Evolutionary conservation across 2,888 invertebrate genomes (phyloP), one percentile per base, ranked within the genome.

Genomic region (Micropterix aruncella): DNA sequence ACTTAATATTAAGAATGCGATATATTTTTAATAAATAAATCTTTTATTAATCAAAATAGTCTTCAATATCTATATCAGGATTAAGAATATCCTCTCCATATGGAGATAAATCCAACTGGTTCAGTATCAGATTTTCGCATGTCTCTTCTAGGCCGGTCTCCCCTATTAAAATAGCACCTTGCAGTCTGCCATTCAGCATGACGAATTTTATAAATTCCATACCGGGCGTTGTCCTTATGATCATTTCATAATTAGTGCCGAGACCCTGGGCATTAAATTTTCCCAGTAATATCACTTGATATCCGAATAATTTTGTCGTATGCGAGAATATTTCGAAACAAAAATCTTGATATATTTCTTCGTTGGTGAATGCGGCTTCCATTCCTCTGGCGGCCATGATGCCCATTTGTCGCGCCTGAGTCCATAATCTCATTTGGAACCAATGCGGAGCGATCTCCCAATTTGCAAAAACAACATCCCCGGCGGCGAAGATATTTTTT

Each of bases 251-350:
- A 54, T 82, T 70, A 3, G 62, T 74, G 0, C 78, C 81, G 48
- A 96, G 65, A 5, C 82, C 87, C 63, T 96, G 96, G 0, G 88
- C 95, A 70, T 97, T 96, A 59, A 80, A 96, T 47, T 90, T 78
- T 5, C 97, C 96, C 40, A 97, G 66, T 42, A 97, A 68, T 16
- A 96, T 80, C 2, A 96, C 90, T 71, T 95, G 92, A 57, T 81
- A 88, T 2, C 91, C 93, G 69, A 95, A 99, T 52, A 99, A 83
- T 49, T 79, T 81, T 1, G 99, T 99, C 15, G 93, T 90, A 65
- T 99, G 99, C 1, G 94, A 84, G 59, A 99, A 99, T 27, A 99
- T 65, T 66, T 99, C 99, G 68, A 99, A 99, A 60, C 92, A 92
- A 61, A 97, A 94, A 62, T 97, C 97, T 65, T 85, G 88, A 45